phyloP scores from a whole-genome alignment of 2,888 invertebrate species.

The Troides aeacus region DNA sequence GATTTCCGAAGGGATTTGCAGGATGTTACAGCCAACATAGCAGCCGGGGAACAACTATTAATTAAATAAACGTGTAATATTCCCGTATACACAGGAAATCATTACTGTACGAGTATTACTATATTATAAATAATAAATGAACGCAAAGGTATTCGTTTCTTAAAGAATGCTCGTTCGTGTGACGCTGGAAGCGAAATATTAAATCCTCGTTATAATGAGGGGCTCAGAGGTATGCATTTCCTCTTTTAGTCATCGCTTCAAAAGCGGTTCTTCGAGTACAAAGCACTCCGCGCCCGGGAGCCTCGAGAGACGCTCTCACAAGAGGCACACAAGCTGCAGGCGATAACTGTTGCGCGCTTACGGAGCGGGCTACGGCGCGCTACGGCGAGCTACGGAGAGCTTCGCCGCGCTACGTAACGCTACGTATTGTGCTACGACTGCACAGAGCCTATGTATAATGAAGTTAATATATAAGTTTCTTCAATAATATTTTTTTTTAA shows the following conservation, averaged over 20 bases:
- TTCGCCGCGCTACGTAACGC: neutral
- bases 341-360: constrained; percentile 21
- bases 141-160: constrained; percentile 13
- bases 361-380: neutral
- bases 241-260: constrained; percentile 21
- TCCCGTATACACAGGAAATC: too few relatives aligned
- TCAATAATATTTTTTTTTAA: too few relatives aligned
- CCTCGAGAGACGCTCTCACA: constrained; percentile 11
- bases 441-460: too few relatives aligned
- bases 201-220: constrained; percentile 26
- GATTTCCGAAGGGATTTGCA: too few relatives aligned
- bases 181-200: constrained; percentile 25
- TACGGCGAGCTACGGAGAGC: neutral
- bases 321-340: constrained; percentile 6
- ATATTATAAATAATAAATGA: too few relatives aligned
- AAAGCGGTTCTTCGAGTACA: constrained; percentile 19
- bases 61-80: too few relatives aligned
- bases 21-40: too few relatives aligned
- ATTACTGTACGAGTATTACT: too few relatives aligned
- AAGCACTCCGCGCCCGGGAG: constrained; percentile 18
- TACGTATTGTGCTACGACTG: neutral
- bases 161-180: constrained; percentile 5
- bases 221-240: constrained; percentile 26
- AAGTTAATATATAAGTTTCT: too few relatives aligned
- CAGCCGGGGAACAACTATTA: too few relatives aligned